Conservation (phyloP, 2,113 vertebrate species). For the Dipodomys merriami region DNA sequence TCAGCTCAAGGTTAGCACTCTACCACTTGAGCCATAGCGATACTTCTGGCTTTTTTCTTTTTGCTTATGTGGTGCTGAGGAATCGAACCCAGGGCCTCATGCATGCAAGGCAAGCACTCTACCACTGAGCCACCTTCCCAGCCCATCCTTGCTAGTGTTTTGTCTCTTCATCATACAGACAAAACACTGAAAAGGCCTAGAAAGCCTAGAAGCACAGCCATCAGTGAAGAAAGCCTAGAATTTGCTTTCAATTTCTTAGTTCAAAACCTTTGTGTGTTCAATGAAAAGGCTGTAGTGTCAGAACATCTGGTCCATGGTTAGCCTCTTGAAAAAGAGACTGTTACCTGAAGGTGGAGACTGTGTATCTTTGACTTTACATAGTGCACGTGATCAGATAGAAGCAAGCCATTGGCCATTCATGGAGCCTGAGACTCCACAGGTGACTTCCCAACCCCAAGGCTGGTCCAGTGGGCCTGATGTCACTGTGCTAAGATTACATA, state of each 20-base stretch:
- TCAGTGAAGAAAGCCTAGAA: background rate
- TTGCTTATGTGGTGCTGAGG: too few species aligned
- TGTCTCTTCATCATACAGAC: background rate
- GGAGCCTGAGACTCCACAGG: background rate
- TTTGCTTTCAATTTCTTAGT: background rate
- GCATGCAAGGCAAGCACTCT: too few species aligned
- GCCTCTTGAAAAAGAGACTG: background rate
- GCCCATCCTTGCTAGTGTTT: background rate
- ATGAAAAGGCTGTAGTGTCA: background rate
- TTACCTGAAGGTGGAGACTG: background rate
- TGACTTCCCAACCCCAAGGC: background rate
- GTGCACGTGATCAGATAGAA: background rate
- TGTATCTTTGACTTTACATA: background rate
- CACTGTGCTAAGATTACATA: background rate
- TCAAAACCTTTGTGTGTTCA: background rate
- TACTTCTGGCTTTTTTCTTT: too few species aligned
- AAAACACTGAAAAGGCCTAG: background rate
- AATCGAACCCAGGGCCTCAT: too few species aligned
- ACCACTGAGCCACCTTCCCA: too few species aligned
- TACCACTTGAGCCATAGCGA: too few species aligned
- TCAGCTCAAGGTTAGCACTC: too few species aligned
- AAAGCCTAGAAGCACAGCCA: background rate
- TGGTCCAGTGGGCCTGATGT: background rate
- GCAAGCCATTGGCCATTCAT: rapidly evolving
- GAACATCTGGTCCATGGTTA: background rate